Percentiles rank a stretch among this genome's conserved stretches.
These are phyloP conservation scores for Barbus barbus DNA, from an alignment of 2,113 vertebrate species.

Conservation along the genomic window DNA sequence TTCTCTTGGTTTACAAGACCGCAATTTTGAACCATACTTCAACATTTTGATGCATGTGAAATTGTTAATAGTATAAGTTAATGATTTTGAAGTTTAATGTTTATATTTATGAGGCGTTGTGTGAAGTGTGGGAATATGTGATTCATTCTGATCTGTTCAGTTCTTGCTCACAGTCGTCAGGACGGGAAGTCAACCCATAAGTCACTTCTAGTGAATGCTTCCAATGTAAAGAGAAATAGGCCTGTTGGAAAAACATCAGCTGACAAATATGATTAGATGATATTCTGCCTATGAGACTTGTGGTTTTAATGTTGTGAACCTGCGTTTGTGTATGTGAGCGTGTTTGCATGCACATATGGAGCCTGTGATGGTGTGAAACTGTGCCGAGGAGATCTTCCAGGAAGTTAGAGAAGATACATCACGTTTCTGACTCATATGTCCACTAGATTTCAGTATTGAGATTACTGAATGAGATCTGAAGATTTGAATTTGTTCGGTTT, in stretches of 20 bases:
- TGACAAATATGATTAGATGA: background rate
- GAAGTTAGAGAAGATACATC: constrained; percentile 29
- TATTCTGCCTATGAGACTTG: background rate
- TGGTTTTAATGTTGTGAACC: constrained; percentile 29
- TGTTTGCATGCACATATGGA: background rate
- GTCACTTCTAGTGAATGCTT: constrained; percentile 15
- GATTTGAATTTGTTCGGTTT: background rate
- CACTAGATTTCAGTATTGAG: background rate
- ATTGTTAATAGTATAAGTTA: background rate
- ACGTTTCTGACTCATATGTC: constrained; percentile 40
- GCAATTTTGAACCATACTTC: background rate
- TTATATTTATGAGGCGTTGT: background rate
- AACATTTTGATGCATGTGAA: background rate
- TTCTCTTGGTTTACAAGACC: background rate
- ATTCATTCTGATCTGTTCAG: background rate
- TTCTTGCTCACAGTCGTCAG: background rate
- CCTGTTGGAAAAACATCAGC: constrained; percentile 14
- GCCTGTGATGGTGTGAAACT: constrained; percentile 44
- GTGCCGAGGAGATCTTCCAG: constrained; percentile 20
- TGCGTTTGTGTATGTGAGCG: constrained; percentile 21
- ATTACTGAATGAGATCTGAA: background rate
- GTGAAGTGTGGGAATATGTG: background rate
- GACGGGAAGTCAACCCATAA: constrained; percentile 25
- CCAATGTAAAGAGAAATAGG: background rate
- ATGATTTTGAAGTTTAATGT: background rate